A percentile compares a stretch with the other conserved stretches of the same genome.
These are phyloP conservation scores for Rhynchomys soricoides DNA, from an alignment of 2,113 vertebrate species.

Conservation along the genomic window DNA sequence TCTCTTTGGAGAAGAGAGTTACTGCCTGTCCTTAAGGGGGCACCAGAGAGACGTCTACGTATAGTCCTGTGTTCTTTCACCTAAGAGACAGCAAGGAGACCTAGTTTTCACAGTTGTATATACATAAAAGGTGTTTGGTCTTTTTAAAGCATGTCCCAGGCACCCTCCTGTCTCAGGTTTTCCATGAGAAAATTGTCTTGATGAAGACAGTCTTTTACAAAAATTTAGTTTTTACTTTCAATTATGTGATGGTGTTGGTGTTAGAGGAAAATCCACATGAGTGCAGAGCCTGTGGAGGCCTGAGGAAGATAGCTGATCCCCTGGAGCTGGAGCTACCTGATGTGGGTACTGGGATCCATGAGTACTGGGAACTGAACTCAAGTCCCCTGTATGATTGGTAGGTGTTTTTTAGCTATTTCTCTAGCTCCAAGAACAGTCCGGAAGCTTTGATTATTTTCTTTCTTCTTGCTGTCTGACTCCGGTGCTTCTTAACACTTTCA, in stretches of 20 bases:
- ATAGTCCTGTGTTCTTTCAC: not conserved
- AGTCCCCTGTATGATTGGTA: not conserved
- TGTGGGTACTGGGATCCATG: not conserved
- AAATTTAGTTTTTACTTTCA: not conserved
- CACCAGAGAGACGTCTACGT: not conserved
- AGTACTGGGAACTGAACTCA: not conserved
- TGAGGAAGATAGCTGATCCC: no score
- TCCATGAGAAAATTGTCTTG: not conserved
- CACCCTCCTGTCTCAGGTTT: not conserved
- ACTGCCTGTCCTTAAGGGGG: not conserved
- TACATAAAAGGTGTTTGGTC: not conserved
- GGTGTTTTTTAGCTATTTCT: not conserved
- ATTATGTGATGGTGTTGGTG: not conserved
- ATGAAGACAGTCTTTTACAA: not conserved
- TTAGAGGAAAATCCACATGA: not conserved
- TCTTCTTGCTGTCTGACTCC: conserved; percentile 1
- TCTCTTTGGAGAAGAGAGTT: conserved; percentile 23
- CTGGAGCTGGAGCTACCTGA: not conserved
- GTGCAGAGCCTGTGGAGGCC: no score
- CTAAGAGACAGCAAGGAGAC: not conserved
- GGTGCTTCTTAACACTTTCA: conserved; percentile 26
- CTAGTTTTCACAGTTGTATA: not conserved
- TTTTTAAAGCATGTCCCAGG: not conserved
- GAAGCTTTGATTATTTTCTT: not conserved
- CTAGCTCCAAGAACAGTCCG: not conserved